Percentiles rank a stretch among this genome's conserved stretches.
Evolutionary conservation across 2,113 vertebrate species (phyloP).

Genomic region (Anhinga anhinga): DNA sequence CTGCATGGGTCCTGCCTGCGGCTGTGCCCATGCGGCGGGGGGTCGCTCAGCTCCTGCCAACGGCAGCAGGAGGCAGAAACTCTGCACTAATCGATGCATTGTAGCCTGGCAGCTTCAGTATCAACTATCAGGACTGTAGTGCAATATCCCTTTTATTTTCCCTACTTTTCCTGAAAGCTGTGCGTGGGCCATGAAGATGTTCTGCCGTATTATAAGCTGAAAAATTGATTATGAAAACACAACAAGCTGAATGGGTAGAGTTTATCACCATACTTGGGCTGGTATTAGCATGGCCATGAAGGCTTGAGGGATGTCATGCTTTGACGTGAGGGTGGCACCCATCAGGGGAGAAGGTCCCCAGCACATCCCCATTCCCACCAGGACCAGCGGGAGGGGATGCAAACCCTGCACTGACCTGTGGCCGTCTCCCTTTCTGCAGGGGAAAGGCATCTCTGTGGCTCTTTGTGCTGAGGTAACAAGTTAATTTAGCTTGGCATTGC

Average conservation of each 20-base stretch:
- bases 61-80: background rate
- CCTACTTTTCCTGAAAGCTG: background rate
- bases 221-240: background rate
- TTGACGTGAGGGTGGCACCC: background rate
- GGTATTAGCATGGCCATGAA: no score
- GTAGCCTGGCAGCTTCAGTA: background rate
- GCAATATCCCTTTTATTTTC: background rate
- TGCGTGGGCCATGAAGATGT: background rate
- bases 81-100: fast-evolving
- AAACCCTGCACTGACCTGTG: fast-evolving
- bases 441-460: no score
- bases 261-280: background rate
- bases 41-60: background rate
- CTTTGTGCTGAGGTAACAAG: background rate
- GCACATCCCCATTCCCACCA: no score
- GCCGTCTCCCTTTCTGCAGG: background rate
- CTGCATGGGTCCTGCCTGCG: fast-evolving
- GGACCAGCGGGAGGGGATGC: background rate
- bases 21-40: fast-evolving
- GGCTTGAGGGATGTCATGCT: background rate
- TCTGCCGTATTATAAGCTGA: fast-evolving
- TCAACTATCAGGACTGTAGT: background rate
- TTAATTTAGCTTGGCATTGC: background rate
- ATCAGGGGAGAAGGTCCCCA: background rate
- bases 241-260: background rate